A percentile compares a stretch with the other conserved stretches of the same genome.
These are phyloP conservation scores for Calliphora vicina DNA, from an alignment of 1,140 invertebrate genomes.

Conservation along the genomic window DNA sequence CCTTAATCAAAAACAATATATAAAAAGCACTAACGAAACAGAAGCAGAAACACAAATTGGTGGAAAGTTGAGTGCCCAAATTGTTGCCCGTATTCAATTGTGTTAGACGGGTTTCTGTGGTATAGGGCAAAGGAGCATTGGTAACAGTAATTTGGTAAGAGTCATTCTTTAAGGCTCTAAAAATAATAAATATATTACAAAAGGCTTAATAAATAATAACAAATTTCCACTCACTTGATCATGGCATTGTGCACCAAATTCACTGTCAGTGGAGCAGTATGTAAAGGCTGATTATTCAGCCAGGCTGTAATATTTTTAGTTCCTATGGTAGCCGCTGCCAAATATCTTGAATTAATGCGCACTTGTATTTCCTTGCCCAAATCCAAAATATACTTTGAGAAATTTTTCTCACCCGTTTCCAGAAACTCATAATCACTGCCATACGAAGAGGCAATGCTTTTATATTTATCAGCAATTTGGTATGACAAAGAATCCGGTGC, in stretches of 20 bases:
- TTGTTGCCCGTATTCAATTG: constrained; percentile 66
- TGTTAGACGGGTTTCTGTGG: constrained; percentile 45
- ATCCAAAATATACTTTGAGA: constrained; percentile 46
- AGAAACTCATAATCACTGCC: constrained; percentile 40
- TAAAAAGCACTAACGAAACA: constrained; percentile 79
- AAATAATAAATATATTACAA: too few relatives aligned
- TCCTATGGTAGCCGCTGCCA: constrained; percentile 60
- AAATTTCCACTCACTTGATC: constrained; percentile 53
- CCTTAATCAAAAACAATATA: constrained; percentile 71
- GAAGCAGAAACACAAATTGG: constrained; percentile 73
- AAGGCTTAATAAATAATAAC: too few relatives aligned
- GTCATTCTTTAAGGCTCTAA: constrained; percentile 25
- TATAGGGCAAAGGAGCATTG: constrained; percentile 75
- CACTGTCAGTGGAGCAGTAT: constrained; percentile 73
- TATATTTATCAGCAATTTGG: constrained; percentile 43
- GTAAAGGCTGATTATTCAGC: constrained; percentile 75
- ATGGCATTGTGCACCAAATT: constrained; percentile 72
- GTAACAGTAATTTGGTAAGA: constrained; percentile 66
- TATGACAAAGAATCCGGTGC: not conserved
- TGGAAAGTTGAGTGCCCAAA: constrained; percentile 71
- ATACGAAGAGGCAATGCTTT: constrained; percentile 43
- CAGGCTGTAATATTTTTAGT: constrained; percentile 65
- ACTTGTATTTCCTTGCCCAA: constrained; percentile 47
- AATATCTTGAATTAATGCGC: constrained; percentile 50
- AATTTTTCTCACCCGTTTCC: constrained; percentile 10